phyloP scores from a whole-genome alignment of 2,797 vertebrate species.

The Epinephelus malabaricus region DNA sequence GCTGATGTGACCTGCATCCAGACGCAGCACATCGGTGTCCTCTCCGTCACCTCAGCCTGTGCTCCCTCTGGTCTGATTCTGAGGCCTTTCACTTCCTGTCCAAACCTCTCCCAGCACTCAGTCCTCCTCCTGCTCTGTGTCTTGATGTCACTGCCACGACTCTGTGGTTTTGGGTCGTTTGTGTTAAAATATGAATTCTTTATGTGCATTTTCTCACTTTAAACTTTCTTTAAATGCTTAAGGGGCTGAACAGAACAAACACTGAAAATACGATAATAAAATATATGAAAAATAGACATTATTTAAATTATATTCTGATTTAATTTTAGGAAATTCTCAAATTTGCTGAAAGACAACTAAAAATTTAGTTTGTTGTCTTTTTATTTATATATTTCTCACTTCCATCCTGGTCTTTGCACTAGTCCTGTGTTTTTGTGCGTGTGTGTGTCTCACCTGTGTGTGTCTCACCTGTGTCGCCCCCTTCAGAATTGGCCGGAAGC shows the following conservation, averaged over 20 bases:
- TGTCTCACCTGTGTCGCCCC: conserved; percentile 67
- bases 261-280: too few species aligned
- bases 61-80: conserved; percentile 1
- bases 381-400: too few species aligned
- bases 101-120: background rate
- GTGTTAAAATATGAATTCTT: background rate
- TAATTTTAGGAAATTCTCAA: too few species aligned
- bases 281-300: too few species aligned
- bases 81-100: conserved; percentile 4
- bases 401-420: too few species aligned
- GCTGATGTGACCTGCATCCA: background rate
- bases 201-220: background rate
- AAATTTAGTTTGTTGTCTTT: too few species aligned
- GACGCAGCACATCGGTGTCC: conserved; percentile 6
- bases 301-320: too few species aligned
- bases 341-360: too few species aligned
- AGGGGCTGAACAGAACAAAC: too few species aligned
- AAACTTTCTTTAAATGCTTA: too few species aligned
- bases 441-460: conserved; percentile 9
- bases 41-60: conserved; percentile 42
- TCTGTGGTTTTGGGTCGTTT: background rate
- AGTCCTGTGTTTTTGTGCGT: too few species aligned
- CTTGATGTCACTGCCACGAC: background rate
- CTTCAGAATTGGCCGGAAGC: conserved; percentile 79
- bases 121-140: background rate